Evolutionary conservation across 2,113 vertebrate species (phyloP).

Genomic region (Coregonus clupeaformis): DNA sequence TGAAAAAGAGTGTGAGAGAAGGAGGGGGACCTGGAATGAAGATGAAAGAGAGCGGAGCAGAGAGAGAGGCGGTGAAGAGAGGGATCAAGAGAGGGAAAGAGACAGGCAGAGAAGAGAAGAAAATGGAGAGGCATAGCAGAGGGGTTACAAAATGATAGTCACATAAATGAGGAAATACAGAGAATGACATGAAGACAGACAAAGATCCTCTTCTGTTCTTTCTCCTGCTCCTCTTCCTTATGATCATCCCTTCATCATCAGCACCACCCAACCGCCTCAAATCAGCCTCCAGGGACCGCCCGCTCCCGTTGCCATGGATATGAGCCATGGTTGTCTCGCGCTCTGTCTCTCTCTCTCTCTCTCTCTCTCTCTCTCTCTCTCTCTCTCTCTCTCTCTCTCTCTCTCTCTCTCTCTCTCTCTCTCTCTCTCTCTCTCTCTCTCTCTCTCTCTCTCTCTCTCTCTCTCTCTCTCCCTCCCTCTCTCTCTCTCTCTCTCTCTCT

Average conservation of each 20-base stretch:
- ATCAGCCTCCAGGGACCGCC: slow-evolving; percentile 42
- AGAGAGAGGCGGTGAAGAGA: slow-evolving; percentile 20
- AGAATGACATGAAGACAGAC: slow-evolving; percentile 47
- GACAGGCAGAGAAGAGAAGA: not conserved
- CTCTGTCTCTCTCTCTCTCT: slow-evolving; percentile 43
- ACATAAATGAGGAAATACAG: slow-evolving; percentile 22
- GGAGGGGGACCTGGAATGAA: slow-evolving; percentile 25
- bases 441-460: too few species aligned
- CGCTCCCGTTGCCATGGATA: slow-evolving; percentile 69
- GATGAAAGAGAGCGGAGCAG: slow-evolving; percentile 32
- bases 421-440: too few species aligned
- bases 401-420: too few species aligned
- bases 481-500: too few species aligned
- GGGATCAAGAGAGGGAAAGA: not conserved
- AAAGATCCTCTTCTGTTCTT: slow-evolving; percentile 53
- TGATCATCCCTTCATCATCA: slow-evolving; percentile 44
- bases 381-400: too few species aligned
- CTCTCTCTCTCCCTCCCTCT: too few species aligned
- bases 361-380: too few species aligned
- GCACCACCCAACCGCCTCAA: slow-evolving; percentile 61
- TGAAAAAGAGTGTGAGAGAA: slow-evolving; percentile 40
- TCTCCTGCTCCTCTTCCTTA: slow-evolving; percentile 31
- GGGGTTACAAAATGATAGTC: too few species aligned
- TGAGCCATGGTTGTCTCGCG: slow-evolving; percentile 55
- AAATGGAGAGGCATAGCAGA: too few species aligned